Evolutionary conservation across 1,140 invertebrate species (phyloP).

Genomic region (Sycophaga agraensis): DNA sequence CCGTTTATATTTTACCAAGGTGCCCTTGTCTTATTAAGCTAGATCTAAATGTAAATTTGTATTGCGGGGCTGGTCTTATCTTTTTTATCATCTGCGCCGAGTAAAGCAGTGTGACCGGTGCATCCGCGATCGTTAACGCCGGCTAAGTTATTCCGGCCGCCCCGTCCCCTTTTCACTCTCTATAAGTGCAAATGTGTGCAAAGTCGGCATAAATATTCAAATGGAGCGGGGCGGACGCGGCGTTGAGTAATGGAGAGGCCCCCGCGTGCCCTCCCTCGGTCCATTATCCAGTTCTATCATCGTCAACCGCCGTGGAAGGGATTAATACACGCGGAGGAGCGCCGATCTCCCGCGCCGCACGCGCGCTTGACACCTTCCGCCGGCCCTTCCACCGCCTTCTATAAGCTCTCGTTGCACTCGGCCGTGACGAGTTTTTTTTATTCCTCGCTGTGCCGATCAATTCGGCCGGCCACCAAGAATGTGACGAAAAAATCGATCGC

Average conservation of each 20-base stretch:
- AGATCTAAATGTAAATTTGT: constrained; percentile 8
- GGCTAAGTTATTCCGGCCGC: constrained; percentile 4
- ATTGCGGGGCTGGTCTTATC: background rate
- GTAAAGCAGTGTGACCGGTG: constrained; percentile 1
- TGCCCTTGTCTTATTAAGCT: constrained; percentile 2
- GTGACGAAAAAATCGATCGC: too few relatives aligned
- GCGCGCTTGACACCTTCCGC: background rate
- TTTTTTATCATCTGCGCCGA: background rate
- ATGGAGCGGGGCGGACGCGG: background rate
- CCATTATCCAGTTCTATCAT: constrained; percentile 3
- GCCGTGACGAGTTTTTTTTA: too few relatives aligned
- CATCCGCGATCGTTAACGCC: too few relatives aligned
- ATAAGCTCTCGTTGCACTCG: too few relatives aligned
- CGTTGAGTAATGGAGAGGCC: background rate
- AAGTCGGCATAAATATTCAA: constrained; percentile 13
- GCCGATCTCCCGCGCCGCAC: background rate
- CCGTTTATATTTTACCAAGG: too few relatives aligned
- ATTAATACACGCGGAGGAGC: background rate
- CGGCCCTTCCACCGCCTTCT: background rate
- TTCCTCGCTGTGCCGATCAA: too few relatives aligned
- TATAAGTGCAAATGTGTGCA: constrained; percentile 10
- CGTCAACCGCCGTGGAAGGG: background rate
- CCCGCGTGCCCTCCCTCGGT: background rate
- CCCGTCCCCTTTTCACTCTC: constrained; percentile 3
- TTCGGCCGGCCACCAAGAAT: too few relatives aligned